Percentiles rank a stretch among this genome's conserved stretches.
Conservation (phyloP, 2,888 invertebrate genomes). For the Macrophya annulata region DNA sequence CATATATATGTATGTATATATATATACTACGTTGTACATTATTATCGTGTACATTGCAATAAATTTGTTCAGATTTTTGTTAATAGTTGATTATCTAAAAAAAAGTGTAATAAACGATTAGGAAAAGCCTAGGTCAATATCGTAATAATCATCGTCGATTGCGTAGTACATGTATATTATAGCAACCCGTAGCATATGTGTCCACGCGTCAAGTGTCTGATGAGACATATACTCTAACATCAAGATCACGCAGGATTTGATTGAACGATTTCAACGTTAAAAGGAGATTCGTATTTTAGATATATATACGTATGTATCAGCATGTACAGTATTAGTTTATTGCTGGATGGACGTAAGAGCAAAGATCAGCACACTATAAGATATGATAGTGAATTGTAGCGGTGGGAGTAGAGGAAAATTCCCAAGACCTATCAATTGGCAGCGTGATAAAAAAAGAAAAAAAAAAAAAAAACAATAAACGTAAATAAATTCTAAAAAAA, state of each 20-base stretch:
- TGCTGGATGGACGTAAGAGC: neutral
- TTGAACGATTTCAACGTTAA: neutral
- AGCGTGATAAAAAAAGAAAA: neutral
- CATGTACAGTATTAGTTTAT: neutral
- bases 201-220: slow-evolving; percentile 8
- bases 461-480: neutral
- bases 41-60: neutral
- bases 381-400: neutral
- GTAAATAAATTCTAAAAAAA: neutral
- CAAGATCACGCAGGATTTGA: neutral
- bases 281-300: neutral
- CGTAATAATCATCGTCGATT: neutral
- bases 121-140: slow-evolving; percentile 45
- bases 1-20: too few species aligned
- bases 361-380: neutral
- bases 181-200: neutral
- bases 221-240: neutral
- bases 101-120: slow-evolving; percentile 29
- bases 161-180: neutral
- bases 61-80: neutral
- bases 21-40: too few species aligned
- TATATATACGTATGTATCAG: neutral
- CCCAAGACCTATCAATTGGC: neutral
- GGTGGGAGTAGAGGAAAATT: neutral
- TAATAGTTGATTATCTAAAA: neutral